Percentiles rank a stretch among this genome's conserved stretches.
Conservation (phyloP, 2,888 invertebrate genomes). For the Darwinula stevensoni region DNA sequence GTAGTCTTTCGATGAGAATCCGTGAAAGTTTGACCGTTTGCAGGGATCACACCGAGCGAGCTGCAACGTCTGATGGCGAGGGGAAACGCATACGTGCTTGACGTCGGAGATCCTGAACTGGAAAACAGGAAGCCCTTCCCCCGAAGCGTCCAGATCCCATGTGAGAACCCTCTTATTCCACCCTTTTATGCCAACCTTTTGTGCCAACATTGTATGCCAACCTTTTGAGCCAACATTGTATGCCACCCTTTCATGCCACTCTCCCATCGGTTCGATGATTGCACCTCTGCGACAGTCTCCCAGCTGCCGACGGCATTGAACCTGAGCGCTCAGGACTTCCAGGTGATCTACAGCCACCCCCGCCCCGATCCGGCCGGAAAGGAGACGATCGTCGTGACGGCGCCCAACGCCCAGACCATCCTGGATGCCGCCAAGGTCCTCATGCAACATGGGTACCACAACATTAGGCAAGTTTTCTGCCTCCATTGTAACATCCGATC, state of each 20-base stretch:
- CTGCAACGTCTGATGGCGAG: background rate
- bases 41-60: slow-evolving; percentile 1
- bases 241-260: too few relatives aligned
- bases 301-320: background rate
- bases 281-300: background rate
- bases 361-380: background rate
- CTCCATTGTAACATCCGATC: too few relatives aligned
- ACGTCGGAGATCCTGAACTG: slow-evolving; percentile 1
- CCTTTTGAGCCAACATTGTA: too few relatives aligned
- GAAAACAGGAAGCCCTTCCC: background rate
- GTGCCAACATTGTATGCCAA: too few relatives aligned
- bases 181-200: too few relatives aligned
- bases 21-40: too few relatives aligned
- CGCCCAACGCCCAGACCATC: background rate
- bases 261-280: too few relatives aligned
- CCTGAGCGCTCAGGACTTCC: background rate
- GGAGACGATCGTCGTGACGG: background rate
- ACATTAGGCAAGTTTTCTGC: too few relatives aligned
- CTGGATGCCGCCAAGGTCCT: background rate
- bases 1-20: too few relatives aligned
- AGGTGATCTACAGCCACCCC: background rate
- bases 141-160: background rate
- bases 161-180: too few relatives aligned
- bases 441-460: background rate
- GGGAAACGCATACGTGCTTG: background rate